Base-by-base conservation (phyloP, 2,113 vertebrate genomes). In the Potamarius usumacintae region DNA sequence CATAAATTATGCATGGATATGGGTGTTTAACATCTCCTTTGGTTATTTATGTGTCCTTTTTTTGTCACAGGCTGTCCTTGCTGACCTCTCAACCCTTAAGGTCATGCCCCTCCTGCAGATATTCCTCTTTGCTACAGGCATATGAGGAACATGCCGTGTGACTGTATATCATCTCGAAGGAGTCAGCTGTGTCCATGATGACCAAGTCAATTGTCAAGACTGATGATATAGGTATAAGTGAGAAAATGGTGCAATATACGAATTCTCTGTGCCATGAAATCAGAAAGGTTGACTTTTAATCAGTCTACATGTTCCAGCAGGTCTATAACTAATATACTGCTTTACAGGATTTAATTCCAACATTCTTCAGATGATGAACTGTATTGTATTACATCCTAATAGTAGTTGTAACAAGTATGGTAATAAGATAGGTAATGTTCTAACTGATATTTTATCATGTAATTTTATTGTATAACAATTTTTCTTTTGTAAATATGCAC, bases 41-140 rank as follows among this genome's bases (percentile, higher is more conserved):
- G 18, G 50, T 82, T 30, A 42, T 69, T 90, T 84, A 22, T 86
- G 91, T 88, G 60, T 65, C 27, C n/a, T 15, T 82, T 86, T 90
- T 67, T 90, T 89, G 77, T 92, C 80, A 76, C 96, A 99, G 98
- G 98, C 98, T 83, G 98, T 99, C 91, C 97, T 99, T 90, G 98
- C 98, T 86, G 98, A 99, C 91, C 97, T 99, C 91, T 99, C 98
- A 20, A 99, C 98, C 65, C 94, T 99, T 91, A 98, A 99, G 96
- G 98, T 99, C 90, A 97, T 99, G 95, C 98, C 98, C 80, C 97
- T 99, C 94, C 97, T 99, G 94, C 98, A 99, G 89, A 97, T 99
- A 94, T 99, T 99, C 92, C 94, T 99, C 30, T 99, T 99, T 89
- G 97, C 97, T 86, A 97, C 96, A 76, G 92, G 96, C 89, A 95